Conservation (phyloP, 2,797 vertebrate species). For the Jordanella pulchra region DNA sequence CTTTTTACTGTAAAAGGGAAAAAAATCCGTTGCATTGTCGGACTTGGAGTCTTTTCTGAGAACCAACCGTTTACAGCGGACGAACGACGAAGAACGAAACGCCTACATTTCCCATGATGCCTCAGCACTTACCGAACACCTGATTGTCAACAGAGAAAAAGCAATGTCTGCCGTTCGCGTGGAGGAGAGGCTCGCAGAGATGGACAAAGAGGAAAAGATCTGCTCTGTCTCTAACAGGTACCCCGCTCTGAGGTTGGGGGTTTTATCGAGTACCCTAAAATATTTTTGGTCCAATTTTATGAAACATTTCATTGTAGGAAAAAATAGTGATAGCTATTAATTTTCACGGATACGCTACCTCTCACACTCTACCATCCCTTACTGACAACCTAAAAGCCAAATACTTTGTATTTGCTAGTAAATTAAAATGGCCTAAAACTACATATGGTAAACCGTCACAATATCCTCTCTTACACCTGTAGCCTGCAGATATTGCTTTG, state of each 20-base stretch:
- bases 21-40: constrained; percentile 54
- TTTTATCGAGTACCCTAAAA: background rate
- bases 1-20: background rate
- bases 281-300: background rate
- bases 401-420: background rate
- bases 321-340: constrained; percentile 15
- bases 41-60: constrained; percentile 50
- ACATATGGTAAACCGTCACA: background rate
- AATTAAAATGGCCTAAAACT: background rate
- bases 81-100: accelerated
- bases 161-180: constrained; percentile 68
- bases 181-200: constrained; percentile 69
- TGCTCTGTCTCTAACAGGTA: constrained; percentile 71
- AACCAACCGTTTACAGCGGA: accelerated
- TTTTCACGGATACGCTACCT: constrained; percentile 46
- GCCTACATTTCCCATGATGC: constrained; percentile 74
- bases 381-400: background rate
- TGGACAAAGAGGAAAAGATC: constrained; percentile 78
- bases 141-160: constrained; percentile 74
- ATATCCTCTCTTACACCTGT: constrained; percentile 5
- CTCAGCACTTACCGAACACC: constrained; percentile 36
- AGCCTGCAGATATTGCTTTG: background rate
- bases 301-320: too few species aligned
- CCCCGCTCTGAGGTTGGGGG: background rate
- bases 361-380: constrained; percentile 20